These are phyloP conservation scores for Clitarchus hookeri DNA, from an alignment of 2,888 invertebrate genomes.

Conservation along the genomic window DNA sequence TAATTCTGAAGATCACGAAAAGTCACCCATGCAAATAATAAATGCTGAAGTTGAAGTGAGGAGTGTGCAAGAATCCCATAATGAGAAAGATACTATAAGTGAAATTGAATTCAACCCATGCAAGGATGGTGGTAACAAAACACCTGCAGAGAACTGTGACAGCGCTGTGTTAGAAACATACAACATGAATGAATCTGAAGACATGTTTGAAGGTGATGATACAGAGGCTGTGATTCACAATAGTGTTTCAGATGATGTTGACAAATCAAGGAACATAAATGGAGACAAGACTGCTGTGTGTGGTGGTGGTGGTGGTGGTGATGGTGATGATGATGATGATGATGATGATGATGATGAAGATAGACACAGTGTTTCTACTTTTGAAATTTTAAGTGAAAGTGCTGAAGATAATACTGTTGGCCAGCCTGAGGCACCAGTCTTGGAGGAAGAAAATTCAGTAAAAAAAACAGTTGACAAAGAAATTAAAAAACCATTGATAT, in stretches of 20 bases:
- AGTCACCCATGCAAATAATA: neutral
- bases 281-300: too few species aligned
- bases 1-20: neutral
- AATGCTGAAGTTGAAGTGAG: neutral
- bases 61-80: neutral
- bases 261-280: neutral
- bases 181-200: neutral
- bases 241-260: neutral
- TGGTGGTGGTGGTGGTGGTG: too few species aligned
- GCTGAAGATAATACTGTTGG: neutral
- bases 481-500: neutral
- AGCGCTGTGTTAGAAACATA: too few species aligned
- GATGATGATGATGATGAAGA: neutral
- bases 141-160: neutral
- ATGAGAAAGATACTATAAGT: neutral
- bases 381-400: conserved; percentile 2
- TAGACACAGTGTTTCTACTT: neutral
- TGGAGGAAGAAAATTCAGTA: neutral
- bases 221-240: neutral
- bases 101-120: neutral
- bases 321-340: neutral
- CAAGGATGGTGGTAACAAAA: neutral
- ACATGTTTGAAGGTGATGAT: neutral
- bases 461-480: neutral
- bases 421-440: neutral